These are phyloP conservation scores for Torymus texanus DNA, from an alignment of 2,888 invertebrate genomes.

Conservation along the genomic window DNA sequence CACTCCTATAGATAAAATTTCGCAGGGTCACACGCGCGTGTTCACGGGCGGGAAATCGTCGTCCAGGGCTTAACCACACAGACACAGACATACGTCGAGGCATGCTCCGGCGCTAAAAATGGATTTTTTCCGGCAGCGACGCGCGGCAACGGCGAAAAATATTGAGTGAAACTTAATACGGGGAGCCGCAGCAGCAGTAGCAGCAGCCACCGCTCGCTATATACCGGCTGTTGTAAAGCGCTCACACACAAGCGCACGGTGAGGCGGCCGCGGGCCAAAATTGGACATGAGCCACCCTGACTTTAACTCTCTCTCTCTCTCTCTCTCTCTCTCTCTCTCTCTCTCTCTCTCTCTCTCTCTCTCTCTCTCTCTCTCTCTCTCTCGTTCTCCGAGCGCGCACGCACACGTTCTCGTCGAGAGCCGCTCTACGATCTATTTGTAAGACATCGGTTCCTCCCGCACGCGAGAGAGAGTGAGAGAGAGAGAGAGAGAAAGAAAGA, in stretches of 20 bases:
- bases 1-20: too few species aligned
- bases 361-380: neutral
- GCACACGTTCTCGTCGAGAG: constrained; percentile 14
- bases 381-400: constrained; percentile 12
- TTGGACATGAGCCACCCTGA: constrained; percentile 75
- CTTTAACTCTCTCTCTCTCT: constrained; percentile 59
- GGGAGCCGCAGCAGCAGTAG: constrained; percentile 54
- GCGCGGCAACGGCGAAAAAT: constrained; percentile 68
- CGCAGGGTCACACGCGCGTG: too few species aligned
- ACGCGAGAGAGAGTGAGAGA: constrained; percentile 48
- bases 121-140: constrained; percentile 61
- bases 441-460: constrained; percentile 74
- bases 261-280: constrained; percentile 69
- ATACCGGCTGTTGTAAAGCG: constrained; percentile 63
- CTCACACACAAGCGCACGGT: constrained; percentile 33
- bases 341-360: neutral
- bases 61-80: too few species aligned
- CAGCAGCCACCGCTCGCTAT: too few species aligned
- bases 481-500: neutral
- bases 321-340: constrained; percentile 5
- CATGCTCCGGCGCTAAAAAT: constrained; percentile 57
- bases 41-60: too few species aligned
- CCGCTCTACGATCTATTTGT: constrained; percentile 73
- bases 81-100: too few species aligned
- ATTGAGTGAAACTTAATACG: constrained; percentile 75